These are phyloP conservation scores for Haliclona indistincta DNA, from an alignment of 37 sponge, comb jelly and placozoan genomes.

Conservation along the genomic window DNA sequence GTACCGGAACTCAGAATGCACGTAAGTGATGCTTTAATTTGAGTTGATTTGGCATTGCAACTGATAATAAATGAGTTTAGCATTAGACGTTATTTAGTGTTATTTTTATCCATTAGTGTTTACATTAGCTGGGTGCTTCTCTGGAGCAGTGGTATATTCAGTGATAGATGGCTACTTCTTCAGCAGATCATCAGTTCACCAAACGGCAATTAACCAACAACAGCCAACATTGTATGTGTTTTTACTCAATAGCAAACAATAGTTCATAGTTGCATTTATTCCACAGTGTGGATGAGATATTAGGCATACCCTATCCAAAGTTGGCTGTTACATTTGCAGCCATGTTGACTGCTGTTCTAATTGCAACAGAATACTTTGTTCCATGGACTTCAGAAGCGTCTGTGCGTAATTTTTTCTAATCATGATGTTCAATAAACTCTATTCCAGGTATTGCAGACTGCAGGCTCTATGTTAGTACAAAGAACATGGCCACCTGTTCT, in stretches of 20 bases:
- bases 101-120: slow-evolving; percentile 15
- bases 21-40: slow-evolving; percentile 1
- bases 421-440: background rate
- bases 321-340: slow-evolving; percentile 23
- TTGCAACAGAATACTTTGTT: slow-evolving; percentile 8
- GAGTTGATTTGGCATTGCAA: background rate
- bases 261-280: background rate
- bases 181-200: background rate
- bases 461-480: slow-evolving; percentile 1
- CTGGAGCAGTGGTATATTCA: slow-evolving; percentile 61
- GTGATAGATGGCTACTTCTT: slow-evolving; percentile 29
- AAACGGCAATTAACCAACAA: too few species aligned
- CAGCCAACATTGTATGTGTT: background rate
- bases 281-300: slow-evolving; percentile 26
- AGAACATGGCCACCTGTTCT: slow-evolving; percentile 42
- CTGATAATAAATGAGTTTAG: background rate
- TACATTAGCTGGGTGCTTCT: slow-evolving; percentile 51
- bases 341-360: background rate
- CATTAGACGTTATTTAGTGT: background rate
- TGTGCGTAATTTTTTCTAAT: background rate
- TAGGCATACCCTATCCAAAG: slow-evolving; percentile 10
- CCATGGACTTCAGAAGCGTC: slow-evolving; percentile 37
- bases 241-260: background rate
- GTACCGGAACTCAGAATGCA: slow-evolving; percentile 49
- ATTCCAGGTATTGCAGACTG: slow-evolving; percentile 11